phyloP scores from a whole-genome alignment of 2,888 invertebrate species.

The Tipula unca region DNA sequence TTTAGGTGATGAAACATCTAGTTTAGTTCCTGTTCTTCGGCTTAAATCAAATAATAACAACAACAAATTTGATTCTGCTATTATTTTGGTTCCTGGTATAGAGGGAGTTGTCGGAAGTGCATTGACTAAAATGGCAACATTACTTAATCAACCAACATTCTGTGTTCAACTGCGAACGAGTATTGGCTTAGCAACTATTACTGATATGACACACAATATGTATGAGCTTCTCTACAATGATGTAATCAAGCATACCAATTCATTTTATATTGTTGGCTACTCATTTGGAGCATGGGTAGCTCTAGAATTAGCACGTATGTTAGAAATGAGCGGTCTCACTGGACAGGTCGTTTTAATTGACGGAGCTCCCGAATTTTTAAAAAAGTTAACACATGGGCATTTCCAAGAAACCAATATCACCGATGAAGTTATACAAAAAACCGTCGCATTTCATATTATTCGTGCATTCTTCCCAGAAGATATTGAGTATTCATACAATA shows the following conservation, averaged over 20 bases:
- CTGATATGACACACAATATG: background rate
- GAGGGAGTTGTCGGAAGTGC: slow-evolving; percentile 52
- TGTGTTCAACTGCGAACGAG: slow-evolving; percentile 29
- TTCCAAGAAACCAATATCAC: slow-evolving; percentile 28
- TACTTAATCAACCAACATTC: slow-evolving; percentile 30
- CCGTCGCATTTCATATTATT: slow-evolving; percentile 32
- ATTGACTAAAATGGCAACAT: slow-evolving; percentile 36
- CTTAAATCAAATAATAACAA: background rate
- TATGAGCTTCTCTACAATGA: background rate
- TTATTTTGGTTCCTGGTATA: slow-evolving; percentile 56
- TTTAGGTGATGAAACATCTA: slow-evolving; percentile 51
- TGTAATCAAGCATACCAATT: slow-evolving; percentile 47
- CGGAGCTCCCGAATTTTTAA: slow-evolving; percentile 66
- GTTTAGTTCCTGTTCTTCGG: slow-evolving; percentile 45
- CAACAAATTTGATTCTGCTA: slow-evolving; percentile 29
- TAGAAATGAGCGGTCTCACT: slow-evolving; percentile 56
- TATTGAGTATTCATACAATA: slow-evolving; percentile 34
- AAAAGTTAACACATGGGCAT: slow-evolving; percentile 33
- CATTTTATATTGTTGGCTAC: slow-evolving; percentile 75
- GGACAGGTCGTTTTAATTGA: slow-evolving; percentile 69
- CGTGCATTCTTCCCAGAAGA: slow-evolving; percentile 36
- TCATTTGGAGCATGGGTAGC: slow-evolving; percentile 77
- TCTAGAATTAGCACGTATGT: slow-evolving; percentile 61
- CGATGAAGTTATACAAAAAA: slow-evolving; percentile 34
- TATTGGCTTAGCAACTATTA: background rate